Evolutionary conservation across 2,888 invertebrate genomes (phyloP).

Genomic region (Siphlonurus alternatus): DNA sequence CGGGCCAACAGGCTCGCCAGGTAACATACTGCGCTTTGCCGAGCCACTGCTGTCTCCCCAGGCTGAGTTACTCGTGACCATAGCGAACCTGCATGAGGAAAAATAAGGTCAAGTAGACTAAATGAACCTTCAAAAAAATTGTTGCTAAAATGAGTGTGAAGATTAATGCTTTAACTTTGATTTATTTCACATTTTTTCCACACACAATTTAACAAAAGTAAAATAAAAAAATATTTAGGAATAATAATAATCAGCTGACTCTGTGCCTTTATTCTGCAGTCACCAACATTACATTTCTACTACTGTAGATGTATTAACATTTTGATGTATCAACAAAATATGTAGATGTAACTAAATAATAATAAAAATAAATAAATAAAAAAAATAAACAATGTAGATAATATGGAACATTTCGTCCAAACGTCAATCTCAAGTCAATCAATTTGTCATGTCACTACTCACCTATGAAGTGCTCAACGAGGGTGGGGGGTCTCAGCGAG

Average conservation of each 20-base stretch:
- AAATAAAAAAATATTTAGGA: not conserved
- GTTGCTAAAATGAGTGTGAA: too few species aligned
- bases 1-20: constrained; percentile 57
- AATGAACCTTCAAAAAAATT: not conserved
- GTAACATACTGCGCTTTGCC: constrained; percentile 56
- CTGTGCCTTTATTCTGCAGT: too few species aligned
- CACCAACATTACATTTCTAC: too few species aligned
- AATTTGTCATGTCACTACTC: too few species aligned
- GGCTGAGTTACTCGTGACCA: constrained; percentile 58
- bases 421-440: too few species aligned
- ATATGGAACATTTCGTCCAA: too few species aligned
- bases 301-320: too few species aligned
- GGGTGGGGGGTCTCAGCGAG: not conserved
- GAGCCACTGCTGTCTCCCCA: constrained; percentile 40
- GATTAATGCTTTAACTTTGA: not conserved
- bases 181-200: not conserved
- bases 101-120: not conserved
- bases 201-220: not conserved
- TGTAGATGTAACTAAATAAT: too few species aligned
- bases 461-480: not conserved
- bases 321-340: too few species aligned
- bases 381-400: not conserved
- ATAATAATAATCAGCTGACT: not conserved
- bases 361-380: too few species aligned
- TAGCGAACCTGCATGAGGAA: constrained; percentile 22